phyloP scores from a whole-genome alignment of 2,888 invertebrate genomes.

The Lithodes maja region DNA sequence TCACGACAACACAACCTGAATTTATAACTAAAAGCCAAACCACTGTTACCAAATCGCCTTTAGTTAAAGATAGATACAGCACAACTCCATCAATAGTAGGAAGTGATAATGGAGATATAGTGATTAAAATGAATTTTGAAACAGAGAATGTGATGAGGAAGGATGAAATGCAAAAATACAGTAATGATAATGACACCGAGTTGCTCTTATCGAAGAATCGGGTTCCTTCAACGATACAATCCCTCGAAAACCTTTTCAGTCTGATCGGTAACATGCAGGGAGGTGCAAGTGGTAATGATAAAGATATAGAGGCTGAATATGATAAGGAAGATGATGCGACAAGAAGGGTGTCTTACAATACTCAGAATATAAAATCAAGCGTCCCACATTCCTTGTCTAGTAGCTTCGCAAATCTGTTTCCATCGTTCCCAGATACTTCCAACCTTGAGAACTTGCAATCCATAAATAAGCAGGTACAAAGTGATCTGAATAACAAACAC shows the following conservation, averaged over 20 bases:
- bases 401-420: not conserved
- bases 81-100: not conserved
- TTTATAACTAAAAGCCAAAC: not conserved
- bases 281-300: not conserved
- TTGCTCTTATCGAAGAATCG: not conserved
- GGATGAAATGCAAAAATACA: not conserved
- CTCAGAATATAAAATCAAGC: not conserved
- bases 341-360: not conserved
- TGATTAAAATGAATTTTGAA: not conserved
- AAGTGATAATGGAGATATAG: not conserved
- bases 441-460: not conserved
- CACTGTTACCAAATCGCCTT: not conserved
- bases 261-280: not conserved
- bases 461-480: not conserved
- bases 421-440: not conserved
- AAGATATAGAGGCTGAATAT: not conserved
- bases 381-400: not conserved
- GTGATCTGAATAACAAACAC: not conserved
- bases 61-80: not conserved
- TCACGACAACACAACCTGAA: not conserved
- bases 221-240: not conserved
- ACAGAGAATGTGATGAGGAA: not conserved
- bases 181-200: not conserved
- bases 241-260: not conserved
- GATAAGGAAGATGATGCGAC: not conserved